Percentiles rank a stretch among this genome's conserved stretches.
These are phyloP conservation scores for Artemia franciscana DNA, from an alignment of 1,140 invertebrate genomes.

Conservation along the genomic window DNA sequence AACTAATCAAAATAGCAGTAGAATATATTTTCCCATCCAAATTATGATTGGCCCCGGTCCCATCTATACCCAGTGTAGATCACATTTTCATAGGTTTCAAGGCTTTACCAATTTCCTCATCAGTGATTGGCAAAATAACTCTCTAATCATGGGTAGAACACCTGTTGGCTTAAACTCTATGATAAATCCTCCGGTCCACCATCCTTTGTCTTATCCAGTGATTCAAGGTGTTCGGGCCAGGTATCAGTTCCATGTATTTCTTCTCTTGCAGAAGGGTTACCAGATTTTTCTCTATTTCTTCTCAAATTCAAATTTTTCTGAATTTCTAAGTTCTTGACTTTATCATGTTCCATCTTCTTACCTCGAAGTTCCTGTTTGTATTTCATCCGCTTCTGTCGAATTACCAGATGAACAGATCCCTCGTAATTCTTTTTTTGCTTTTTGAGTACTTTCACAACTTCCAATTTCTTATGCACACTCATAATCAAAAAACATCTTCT, in stretches of 20 bases:
- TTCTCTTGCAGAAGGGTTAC: not conserved
- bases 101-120: not conserved
- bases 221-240: not conserved
- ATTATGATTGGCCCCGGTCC: not conserved
- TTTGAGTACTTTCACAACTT: not conserved
- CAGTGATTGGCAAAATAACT: not conserved
- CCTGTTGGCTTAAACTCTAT: no score
- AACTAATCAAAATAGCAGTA: not conserved
- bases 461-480: not conserved
- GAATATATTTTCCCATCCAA: not conserved
- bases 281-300: not conserved
- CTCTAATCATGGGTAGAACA: no score
- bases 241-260: not conserved
- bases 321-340: not conserved
- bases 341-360: not conserved
- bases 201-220: not conserved
- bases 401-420: not conserved
- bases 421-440: not conserved
- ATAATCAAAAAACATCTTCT: not conserved
- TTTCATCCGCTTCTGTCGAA: not conserved
- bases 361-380: not conserved
- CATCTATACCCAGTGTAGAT: not conserved
- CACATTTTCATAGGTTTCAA: not conserved
- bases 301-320: not conserved
- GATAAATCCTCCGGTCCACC: not conserved